These are phyloP conservation scores for Malurus alboscapulatus DNA, from an alignment of 2,113 vertebrate genomes.

Conservation along the genomic window DNA sequence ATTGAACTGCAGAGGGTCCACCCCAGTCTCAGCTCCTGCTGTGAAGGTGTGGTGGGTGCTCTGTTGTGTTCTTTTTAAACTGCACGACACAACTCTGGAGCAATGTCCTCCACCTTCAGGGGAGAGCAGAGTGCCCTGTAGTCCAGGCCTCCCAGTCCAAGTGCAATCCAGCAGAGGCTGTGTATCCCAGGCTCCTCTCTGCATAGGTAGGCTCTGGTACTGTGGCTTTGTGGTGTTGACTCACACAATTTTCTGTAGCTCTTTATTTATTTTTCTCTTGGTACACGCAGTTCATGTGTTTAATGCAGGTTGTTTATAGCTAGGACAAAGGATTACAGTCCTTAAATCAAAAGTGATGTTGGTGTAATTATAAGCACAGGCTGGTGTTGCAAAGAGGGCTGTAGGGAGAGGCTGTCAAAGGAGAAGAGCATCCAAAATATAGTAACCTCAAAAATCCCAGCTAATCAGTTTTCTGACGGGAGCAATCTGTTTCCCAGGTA, in stretches of 20 bases:
- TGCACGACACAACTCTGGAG: neutral
- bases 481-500: slow-evolving; percentile 57
- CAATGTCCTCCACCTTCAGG: neutral
- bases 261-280: slow-evolving; percentile 70
- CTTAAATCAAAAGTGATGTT: slow-evolving; percentile 64
- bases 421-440: slow-evolving; percentile 65
- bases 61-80: neutral
- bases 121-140: neutral
- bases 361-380: slow-evolving; percentile 66
- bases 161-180: neutral
- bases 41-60: neutral
- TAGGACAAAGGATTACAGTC: slow-evolving; percentile 68
- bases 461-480: slow-evolving; percentile 68
- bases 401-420: slow-evolving; percentile 65
- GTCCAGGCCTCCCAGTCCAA: neutral
- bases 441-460: slow-evolving; percentile 68
- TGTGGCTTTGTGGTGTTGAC: neutral
- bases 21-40: neutral
- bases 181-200: neutral
- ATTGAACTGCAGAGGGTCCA: neutral
- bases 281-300: slow-evolving; percentile 32
- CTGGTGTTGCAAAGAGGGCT: slow-evolving; percentile 57
- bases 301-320: slow-evolving; percentile 69
- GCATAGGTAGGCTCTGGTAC: neutral
- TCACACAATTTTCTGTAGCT: slow-evolving; percentile 22